Evolutionary conservation across 2,888 invertebrate species (phyloP), one percentile per base, ranked within the genome.

Genomic region (Eueremaeus valkanovi): DNA sequence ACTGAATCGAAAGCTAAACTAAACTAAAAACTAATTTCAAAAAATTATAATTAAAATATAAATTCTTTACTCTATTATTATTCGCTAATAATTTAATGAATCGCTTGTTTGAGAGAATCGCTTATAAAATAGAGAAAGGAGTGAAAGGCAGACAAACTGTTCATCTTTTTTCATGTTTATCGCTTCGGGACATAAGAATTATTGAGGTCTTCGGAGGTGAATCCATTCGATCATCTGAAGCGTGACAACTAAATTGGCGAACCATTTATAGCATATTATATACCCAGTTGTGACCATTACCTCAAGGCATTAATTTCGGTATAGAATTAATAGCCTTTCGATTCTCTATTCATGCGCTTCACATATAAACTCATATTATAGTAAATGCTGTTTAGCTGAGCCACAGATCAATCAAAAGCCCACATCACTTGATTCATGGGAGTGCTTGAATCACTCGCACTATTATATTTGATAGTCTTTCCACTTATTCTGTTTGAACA

Each of bases 221-320:
- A 70, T n/a, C 70, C 33, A 42, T 70, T 42, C 42, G 13, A 42
- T 45, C 42, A 70, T 70, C 6, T 21, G 70, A 42, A 42, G 40
- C 70, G 70, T 70, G 70, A 70, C 70, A 70, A 70, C 42, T 70
- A 42, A 70, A 70, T 70, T 70, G 70, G 33, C 45, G 2, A 40
- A 70, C 70, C 61, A 70, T 70, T 70, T 70, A 70, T 70, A 42
- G 8, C 27, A 40, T 66, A 8, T 24, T 24, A 58, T 58, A 31
- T 29, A 58, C 11, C 66, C 21, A 24, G 70, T 70, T 70, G 42
- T 70, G 70, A 70, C 70, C 70, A 70, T 40, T 11, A 21, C 70
- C 70, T 70, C 6, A 42, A 70, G 70, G 29, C 70, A 70, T 45
- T 70, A 42, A 70, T 70, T 70, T 70, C 1, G 42, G 16, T 11